phyloP scores from a whole-genome alignment of 2,888 invertebrate genomes.

The Calliopum simillimum region DNA sequence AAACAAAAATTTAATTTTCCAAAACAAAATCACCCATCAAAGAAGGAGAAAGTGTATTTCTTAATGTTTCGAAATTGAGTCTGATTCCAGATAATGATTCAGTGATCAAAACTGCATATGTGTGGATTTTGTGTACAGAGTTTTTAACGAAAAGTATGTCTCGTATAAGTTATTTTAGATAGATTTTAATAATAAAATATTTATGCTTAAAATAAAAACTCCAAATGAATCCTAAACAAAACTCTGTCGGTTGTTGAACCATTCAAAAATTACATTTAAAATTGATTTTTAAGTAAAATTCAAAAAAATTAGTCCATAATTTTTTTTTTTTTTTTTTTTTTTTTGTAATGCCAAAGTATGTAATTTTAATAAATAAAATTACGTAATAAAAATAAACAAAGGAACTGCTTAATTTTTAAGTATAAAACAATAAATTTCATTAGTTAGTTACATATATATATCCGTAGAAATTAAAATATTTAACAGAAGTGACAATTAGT shows the following conservation, averaged over 20 bases:
- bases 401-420: not conserved
- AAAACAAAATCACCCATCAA: too few species aligned
- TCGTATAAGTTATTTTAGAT: too few species aligned
- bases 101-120: too few species aligned
- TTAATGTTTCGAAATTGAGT: too few species aligned
- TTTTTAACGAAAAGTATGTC: too few species aligned
- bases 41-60: too few species aligned
- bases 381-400: not conserved
- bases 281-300: not conserved
- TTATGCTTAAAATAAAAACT: too few species aligned
- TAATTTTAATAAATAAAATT: not conserved
- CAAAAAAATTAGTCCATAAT: slow-evolving; percentile 2
- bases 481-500: not conserved
- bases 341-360: slow-evolving; percentile 21
- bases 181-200: too few species aligned
- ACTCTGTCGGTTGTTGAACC: slow-evolving; percentile 17
- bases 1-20: too few species aligned
- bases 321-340: slow-evolving; percentile 14
- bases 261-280: slow-evolving; percentile 16
- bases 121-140: too few species aligned
- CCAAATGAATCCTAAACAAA: not conserved
- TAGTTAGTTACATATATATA: not conserved
- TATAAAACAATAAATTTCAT: not conserved
- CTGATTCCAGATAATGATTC: too few species aligned
- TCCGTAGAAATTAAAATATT: slow-evolving; percentile 1